Evolutionary conservation across 2,797 vertebrate species (phyloP).

Genomic region (Spea hammondii): DNA sequence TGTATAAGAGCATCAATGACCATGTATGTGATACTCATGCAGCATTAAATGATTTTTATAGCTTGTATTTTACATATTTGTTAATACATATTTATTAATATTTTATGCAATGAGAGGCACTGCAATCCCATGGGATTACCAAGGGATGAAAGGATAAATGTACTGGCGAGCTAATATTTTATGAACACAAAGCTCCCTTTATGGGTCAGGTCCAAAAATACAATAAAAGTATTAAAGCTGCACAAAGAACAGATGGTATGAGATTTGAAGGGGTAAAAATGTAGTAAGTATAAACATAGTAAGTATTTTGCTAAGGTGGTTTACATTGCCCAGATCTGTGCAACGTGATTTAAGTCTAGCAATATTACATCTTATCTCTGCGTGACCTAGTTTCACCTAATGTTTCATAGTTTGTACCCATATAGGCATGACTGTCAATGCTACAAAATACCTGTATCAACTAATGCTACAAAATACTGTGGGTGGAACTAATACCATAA

Average conservation of each 20-base stretch:
- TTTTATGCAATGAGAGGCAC: slow-evolving; percentile 9
- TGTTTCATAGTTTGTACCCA: slow-evolving; percentile 14
- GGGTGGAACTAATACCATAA: neutral
- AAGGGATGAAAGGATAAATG: slow-evolving; percentile 48
- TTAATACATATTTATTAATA: slow-evolving; percentile 6
- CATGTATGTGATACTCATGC: slow-evolving; percentile 2
- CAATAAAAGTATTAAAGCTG: slow-evolving; percentile 57
- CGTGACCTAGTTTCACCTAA: slow-evolving; percentile 43
- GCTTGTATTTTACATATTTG: neutral
- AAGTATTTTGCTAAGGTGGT: slow-evolving; percentile 48
- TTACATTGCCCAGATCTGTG: slow-evolving; percentile 39
- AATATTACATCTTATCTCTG: slow-evolving; percentile 27
- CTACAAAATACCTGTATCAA: neutral
- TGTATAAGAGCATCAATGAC: no score
- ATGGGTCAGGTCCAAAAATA: slow-evolving; percentile 51
- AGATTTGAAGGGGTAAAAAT: slow-evolving; percentile 54
- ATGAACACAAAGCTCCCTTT: slow-evolving; percentile 55
- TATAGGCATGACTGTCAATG: neutral
- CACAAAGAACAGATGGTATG: slow-evolving; percentile 59
- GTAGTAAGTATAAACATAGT: slow-evolving; percentile 22
- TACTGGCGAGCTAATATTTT: slow-evolving; percentile 52
- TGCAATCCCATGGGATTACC: slow-evolving; percentile 51
- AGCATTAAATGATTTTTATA: neutral
- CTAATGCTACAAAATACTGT: neutral
- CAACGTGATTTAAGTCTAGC: slow-evolving; percentile 34